These are phyloP conservation scores for Torymus aiolomorphi DNA, from an alignment of 2,888 invertebrate genomes.

Conservation along the genomic window DNA sequence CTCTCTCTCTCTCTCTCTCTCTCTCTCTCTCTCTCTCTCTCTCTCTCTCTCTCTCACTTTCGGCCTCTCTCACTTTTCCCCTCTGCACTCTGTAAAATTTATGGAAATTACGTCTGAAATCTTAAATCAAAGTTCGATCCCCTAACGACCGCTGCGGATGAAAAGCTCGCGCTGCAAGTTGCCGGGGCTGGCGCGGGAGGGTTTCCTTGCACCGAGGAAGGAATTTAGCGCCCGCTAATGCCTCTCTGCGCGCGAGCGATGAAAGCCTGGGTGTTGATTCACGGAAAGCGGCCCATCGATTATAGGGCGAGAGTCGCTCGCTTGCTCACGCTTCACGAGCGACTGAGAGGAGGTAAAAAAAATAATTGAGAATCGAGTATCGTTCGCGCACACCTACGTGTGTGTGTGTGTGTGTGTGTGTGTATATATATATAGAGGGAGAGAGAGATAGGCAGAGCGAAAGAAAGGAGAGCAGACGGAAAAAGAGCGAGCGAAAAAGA, in stretches of 20 bases:
- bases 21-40: too few relatives aligned
- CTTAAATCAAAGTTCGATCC: constrained; percentile 40
- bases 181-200: not conserved
- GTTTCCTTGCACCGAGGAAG: not conserved
- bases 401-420: too few relatives aligned
- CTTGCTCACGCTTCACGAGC: not conserved
- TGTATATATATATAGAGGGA: too few relatives aligned
- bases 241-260: not conserved
- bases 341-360: not conserved
- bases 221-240: not conserved
- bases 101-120: constrained; percentile 32
- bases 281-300: constrained; percentile 14
- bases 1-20: too few relatives aligned
- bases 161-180: constrained; percentile 21
- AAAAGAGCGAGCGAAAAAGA: not conserved
- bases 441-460: not conserved
- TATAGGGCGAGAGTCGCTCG: not conserved
- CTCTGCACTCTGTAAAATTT: constrained; percentile 22
- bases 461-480: not conserved
- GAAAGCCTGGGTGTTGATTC: constrained; percentile 28
- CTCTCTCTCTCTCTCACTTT: too few relatives aligned
- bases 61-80: not conserved
- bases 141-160: not conserved
- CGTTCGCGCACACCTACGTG: not conserved
- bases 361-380: constrained; percentile 5